Conservation (phyloP, 2,888 invertebrate species). For the Cremastinae sp. region DNA sequence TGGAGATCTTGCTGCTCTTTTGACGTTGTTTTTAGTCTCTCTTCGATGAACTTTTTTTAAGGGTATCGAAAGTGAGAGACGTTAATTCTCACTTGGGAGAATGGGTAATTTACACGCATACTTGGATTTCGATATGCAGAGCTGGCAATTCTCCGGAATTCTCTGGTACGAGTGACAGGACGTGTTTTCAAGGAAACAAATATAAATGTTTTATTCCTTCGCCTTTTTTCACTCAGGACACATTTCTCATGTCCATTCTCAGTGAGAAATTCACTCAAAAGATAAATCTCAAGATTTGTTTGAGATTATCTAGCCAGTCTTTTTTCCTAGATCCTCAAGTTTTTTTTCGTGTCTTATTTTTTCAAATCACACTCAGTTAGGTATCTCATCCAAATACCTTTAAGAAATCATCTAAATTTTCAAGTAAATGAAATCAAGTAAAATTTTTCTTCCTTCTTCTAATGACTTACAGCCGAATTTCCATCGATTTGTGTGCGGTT, state of each 20-base stretch:
- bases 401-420: neutral
- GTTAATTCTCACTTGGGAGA: constrained; percentile 24
- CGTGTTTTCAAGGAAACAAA: constrained; percentile 33
- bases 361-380: neutral
- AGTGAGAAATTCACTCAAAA: constrained; percentile 16
- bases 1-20: constrained; percentile 47
- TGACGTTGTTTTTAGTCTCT: neutral
- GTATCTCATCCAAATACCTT: neutral
- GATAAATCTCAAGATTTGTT: constrained; percentile 26
- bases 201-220: constrained; percentile 33
- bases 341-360: neutral
- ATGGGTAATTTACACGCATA: constrained; percentile 7
- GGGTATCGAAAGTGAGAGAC: constrained; percentile 29
- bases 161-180: neutral
- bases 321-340: constrained; percentile 11
- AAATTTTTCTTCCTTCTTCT: neutral
- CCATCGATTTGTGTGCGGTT: constrained; percentile 76
- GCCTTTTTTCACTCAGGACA: constrained; percentile 25
- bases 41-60: neutral
- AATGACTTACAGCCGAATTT: constrained; percentile 77
- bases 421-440: neutral
- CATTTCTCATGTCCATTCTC: constrained; percentile 9
- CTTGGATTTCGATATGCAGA: constrained; percentile 18
- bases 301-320: neutral
- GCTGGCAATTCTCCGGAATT: constrained; percentile 27